A percentile compares a stretch with the other conserved stretches of the same genome.
Conservation (phyloP, 1,140 invertebrate genomes). For the Nephila pilipes region DNA sequence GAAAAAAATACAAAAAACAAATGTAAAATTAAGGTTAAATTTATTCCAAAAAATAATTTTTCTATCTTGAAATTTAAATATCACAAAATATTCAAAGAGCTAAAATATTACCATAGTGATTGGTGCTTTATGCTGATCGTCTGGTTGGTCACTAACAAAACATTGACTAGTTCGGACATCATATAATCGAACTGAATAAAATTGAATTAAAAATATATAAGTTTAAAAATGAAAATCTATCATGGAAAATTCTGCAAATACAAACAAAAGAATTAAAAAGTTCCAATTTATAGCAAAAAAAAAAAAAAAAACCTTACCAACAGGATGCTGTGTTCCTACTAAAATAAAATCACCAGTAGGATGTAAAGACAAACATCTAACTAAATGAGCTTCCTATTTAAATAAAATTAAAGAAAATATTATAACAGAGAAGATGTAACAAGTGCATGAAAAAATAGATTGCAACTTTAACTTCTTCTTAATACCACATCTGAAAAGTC, state of each 20-base stretch:
- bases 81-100: neutral
- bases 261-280: neutral
- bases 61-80: neutral
- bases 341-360: conserved; percentile 96
- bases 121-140: conserved; percentile 93
- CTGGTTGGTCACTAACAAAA: conserved; percentile 94
- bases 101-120: conserved; percentile 88
- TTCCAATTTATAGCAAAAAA: neutral
- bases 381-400: conserved; percentile 91
- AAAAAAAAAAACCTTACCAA: conserved; percentile 79
- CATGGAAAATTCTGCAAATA: neutral
- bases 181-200: conserved; percentile 90
- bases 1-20: neutral
- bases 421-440: neutral
- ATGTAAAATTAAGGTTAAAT: neutral
- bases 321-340: conserved; percentile 95
- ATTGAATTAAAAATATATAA: neutral
- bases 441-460: neutral
- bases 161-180: conserved; percentile 97
- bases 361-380: conserved; percentile 95
- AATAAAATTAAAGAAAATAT: neutral
- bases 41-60: neutral
- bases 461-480: neutral
- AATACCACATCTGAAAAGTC: too few species aligned
- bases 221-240: neutral